Evolutionary conservation across 2,113 vertebrate species (phyloP).

Genomic region (Bujurquina vittata): DNA sequence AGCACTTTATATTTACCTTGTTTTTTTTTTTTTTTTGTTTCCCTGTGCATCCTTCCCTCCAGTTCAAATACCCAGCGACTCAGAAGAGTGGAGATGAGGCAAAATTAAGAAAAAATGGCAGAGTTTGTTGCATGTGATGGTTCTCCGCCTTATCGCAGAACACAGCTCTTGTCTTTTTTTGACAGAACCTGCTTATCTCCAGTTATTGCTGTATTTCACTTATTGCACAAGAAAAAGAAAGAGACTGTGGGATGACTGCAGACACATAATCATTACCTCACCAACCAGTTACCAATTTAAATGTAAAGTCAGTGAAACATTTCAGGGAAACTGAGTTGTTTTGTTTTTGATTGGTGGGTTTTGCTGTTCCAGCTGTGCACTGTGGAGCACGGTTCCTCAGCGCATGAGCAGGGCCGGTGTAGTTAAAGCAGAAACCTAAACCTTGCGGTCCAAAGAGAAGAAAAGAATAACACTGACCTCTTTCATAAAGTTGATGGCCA

Average conservation of each 20-base stretch:
- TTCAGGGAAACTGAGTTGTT: neutral
- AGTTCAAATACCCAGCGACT: conserved; percentile 48
- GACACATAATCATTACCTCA: conserved; percentile 1
- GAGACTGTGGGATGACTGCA: neutral
- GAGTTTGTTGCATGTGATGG: conserved; percentile 15
- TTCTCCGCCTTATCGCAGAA: conserved; percentile 61
- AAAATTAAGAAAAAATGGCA: conserved; percentile 13
- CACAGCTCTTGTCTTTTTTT: conserved; percentile 60
- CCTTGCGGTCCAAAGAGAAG: neutral
- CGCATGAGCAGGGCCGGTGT: neutral
- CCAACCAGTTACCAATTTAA: neutral
- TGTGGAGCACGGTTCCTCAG: neutral
- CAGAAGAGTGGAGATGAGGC: conserved; percentile 41
- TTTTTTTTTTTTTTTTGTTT: conserved; percentile 9
- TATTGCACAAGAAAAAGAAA: conserved; percentile 9
- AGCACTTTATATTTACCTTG: too few species aligned
- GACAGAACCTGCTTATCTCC: conserved; percentile 46
- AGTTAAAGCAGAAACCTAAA: neutral
- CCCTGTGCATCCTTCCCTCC: conserved; percentile 23
- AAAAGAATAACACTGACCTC: neutral
- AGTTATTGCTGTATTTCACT: conserved; percentile 43
- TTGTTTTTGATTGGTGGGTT: neutral
- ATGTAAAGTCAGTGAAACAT: neutral
- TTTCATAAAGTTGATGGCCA: neutral
- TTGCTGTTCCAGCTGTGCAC: too few species aligned